Evolutionary conservation across 2,113 vertebrate genomes (phyloP), one percentile per base, ranked within the genome.

Genomic region (Pachypanchax playfairii): DNA sequence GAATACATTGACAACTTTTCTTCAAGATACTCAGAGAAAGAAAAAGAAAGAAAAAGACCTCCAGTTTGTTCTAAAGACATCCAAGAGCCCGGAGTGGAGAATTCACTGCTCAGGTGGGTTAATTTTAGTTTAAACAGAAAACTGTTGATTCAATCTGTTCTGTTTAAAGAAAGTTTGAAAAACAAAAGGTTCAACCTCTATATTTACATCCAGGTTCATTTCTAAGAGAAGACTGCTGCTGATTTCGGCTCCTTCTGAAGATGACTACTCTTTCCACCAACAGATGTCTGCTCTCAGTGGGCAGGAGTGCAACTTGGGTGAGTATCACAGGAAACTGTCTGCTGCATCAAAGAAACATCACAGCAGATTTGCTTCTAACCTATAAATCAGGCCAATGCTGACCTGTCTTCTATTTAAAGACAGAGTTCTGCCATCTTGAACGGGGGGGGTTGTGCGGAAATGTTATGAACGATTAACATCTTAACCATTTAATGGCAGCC

Each of bases 191-290:
- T 5, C n/a, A n/a, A n/a, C n/a, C n/a, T 52, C 49, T 44, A 24
- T 17, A 54, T 57, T 25, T 18, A 35, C 12, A 6, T 64, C 26
- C 35, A 93, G 93, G 74, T 93, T 93, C 44, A 87, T 88, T 80
- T 91, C 91, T 6, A 91, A 91, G 64, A 84, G 92, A 53, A 87
- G 93, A 58, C 87, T 93, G 57, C 60, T 93, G 46, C 75, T 93
- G 52, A 77, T 93, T 57, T 93, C 92, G 22, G 77, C 90, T 54
- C 89, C 92, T 14, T 77, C 83, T 48, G 84, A 89, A 52, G 92
- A 92, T 2, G 92, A 93, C 51, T 92, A 92, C 74, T 90, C 80
- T 9, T 88, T 90, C 67, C 92, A 93, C 29, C 92, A 93, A 76
- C 92, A 93, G 83, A 76, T 92, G 31, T 82, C 86, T 24, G 83